phyloP scores from a whole-genome alignment of 2,888 invertebrate genomes.

The Xiphydria camelus region DNA sequence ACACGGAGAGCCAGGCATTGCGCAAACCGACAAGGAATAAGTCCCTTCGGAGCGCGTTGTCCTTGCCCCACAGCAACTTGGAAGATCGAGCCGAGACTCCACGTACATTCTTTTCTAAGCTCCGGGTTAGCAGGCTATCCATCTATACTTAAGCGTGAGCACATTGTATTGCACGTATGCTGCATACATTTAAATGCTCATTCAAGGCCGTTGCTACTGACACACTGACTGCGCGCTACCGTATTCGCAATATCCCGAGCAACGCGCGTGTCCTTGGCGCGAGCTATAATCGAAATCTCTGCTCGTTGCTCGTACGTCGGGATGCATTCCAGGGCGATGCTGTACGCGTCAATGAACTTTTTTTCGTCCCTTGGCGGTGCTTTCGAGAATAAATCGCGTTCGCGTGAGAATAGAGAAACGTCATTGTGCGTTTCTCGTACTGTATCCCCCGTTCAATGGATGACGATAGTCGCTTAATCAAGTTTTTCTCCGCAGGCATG shows the following conservation, averaged over 20 bases:
- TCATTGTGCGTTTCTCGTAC: too few relatives aligned
- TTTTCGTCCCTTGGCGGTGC: too few relatives aligned
- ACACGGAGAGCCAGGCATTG: conserved; percentile 7
- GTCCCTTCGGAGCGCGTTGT: conserved; percentile 31
- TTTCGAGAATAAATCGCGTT: too few relatives aligned
- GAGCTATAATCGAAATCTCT: too few relatives aligned
- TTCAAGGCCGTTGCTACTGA: conserved; percentile 32
- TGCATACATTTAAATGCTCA: conserved; percentile 35
- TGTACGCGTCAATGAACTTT: too few relatives aligned
- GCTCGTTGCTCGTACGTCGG: too few relatives aligned
- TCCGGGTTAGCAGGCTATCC: conserved; percentile 31
- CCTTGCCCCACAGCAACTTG: conserved; percentile 38
- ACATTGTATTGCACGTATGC: conserved; percentile 29
- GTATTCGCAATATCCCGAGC: neutral
- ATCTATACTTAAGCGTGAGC: conserved; percentile 34
- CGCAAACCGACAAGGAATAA: conserved; percentile 29
- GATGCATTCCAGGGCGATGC: too few relatives aligned
- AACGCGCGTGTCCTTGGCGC: neutral
- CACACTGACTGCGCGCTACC: neutral
- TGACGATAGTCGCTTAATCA: too few relatives aligned
- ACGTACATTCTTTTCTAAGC: conserved; percentile 31
- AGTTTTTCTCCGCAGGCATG: too few relatives aligned
- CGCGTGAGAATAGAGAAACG: too few relatives aligned
- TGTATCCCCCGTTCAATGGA: too few relatives aligned
- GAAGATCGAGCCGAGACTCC: conserved; percentile 25